Base-by-base conservation (phyloP, 2,797 vertebrate species). In the Darevskia mixta region DNA sequence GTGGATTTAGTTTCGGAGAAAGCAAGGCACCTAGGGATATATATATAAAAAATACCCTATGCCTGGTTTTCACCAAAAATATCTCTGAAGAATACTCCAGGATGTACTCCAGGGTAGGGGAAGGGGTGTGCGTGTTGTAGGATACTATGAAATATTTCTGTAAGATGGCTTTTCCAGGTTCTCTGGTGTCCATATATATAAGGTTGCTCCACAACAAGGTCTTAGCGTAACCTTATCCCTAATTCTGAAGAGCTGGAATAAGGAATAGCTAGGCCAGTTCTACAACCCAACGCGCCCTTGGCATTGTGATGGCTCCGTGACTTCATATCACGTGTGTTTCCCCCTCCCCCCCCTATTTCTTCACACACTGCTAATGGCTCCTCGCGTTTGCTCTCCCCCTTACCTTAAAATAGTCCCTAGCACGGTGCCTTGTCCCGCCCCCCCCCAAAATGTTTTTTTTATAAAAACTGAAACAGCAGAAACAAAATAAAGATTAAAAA, bases 381-480 rank as follows among this genome's bases (percentile, higher is more conserved):
- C 91, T 93, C 90, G 89, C 3, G 15, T 58, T 32, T 1, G 4
- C 25, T 88, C 81, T 89, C 67, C 82, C 90, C 82, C 90, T 85
- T 90, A 90, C 58, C 90, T 69, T 85, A 81, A 77, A 85, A 35
- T 35, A 11, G 35, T 92, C 85, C 83, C 90, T 87, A 90, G 69
- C 86, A 69, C 76, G 87, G 82, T 95, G 88, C 89, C 94, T 88
- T 94, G 35, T 27, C 35, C 71, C n/a, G 38, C 13, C n/a, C 71
- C n/a, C 5, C 35, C 3, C n/a, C 11, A 3, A 13, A 13, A 13
- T 55, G 0, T 1, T 55, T 15, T 55, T 15, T 55, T 55, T 15
- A 1, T 13, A 49, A 45, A 45, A 45, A 55, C 49, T 55, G 49
- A 55, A 55, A 55, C 49, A 15, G 49, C 49, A 15, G 49, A 55